These are phyloP conservation scores for Neoseiulus cucumeris DNA, from an alignment of 1,140 invertebrate genomes.

Conservation along the genomic window DNA sequence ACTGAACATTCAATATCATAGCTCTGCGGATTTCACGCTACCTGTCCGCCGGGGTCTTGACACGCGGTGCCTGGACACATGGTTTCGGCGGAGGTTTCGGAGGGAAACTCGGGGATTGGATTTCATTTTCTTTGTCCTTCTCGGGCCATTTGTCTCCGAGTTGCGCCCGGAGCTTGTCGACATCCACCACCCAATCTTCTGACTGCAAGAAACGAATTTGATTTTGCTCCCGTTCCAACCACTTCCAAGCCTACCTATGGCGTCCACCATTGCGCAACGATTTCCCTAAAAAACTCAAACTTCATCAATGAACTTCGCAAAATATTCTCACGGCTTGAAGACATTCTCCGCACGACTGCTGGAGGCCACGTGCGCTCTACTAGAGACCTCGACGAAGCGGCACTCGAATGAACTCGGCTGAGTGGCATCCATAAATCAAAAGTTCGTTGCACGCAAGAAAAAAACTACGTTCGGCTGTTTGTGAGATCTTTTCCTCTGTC, in stretches of 20 bases:
- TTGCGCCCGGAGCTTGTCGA: slow-evolving; percentile 30
- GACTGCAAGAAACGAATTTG: slow-evolving; percentile 26
- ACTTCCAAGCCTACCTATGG: not conserved
- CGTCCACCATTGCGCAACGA: not conserved
- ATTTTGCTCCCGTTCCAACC: not conserved
- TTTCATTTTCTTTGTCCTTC: not conserved
- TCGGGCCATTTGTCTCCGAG: not conserved
- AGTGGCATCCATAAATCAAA: no score
- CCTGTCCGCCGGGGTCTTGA: not conserved
- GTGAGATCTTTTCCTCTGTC: no score
- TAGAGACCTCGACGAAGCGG: no score
- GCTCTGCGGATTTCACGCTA: not conserved
- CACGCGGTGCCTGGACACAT: not conserved
- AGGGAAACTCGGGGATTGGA: not conserved
- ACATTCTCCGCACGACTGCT: no score
- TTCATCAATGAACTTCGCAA: no score
- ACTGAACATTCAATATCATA: not conserved
- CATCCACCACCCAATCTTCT: slow-evolving; percentile 67
- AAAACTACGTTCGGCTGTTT: no score
- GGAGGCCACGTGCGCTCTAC: no score
- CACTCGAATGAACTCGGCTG: no score
- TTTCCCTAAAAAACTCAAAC: not conserved
- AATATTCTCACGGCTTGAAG: no score
- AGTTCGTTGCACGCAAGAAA: no score
- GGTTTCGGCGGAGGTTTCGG: not conserved